Evolutionary conservation across 2,888 invertebrate species (phyloP).

Genomic region (Cactoblastis cactorum): DNA sequence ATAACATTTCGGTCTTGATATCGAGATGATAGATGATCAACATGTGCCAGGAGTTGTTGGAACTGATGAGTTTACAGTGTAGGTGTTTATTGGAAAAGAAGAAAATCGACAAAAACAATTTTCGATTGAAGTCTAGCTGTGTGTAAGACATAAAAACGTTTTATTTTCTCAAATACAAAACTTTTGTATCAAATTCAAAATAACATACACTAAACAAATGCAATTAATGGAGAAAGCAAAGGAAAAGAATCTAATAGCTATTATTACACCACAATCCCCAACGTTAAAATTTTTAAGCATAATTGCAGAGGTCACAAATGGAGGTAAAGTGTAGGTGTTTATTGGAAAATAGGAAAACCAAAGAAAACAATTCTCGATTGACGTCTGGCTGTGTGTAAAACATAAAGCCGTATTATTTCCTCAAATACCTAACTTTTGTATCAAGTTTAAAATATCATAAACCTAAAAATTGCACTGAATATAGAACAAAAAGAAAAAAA

Average conservation of each 20-base stretch:
- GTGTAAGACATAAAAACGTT: too few species aligned
- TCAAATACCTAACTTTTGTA: too few species aligned
- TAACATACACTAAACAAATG: too few species aligned
- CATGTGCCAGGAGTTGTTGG: not conserved
- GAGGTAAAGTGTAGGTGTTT: constrained; percentile 1
- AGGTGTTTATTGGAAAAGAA: not conserved
- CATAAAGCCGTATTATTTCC: too few species aligned
- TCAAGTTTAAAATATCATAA: too few species aligned
- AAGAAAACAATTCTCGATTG: not conserved
- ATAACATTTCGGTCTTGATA: not conserved
- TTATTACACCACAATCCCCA: not conserved
- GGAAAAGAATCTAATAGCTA: not conserved
- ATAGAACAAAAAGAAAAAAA: not conserved
- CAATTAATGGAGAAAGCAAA: not conserved
- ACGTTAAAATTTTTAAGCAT: not conserved
- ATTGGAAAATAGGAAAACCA: not conserved
- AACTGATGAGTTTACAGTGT: not conserved
- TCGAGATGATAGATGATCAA: not conserved
- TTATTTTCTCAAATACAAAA: too few species aligned
- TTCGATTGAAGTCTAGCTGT: not conserved
- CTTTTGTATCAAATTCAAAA: too few species aligned
- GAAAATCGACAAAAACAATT: not conserved
- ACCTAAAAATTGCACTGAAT: too few species aligned
- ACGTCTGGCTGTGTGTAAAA: not conserved
- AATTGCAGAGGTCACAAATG: not conserved